These are phyloP conservation scores for Antedon bifida DNA, from an alignment of 35 echinoderm and acorn worm genomes.

Conservation along the genomic window DNA sequence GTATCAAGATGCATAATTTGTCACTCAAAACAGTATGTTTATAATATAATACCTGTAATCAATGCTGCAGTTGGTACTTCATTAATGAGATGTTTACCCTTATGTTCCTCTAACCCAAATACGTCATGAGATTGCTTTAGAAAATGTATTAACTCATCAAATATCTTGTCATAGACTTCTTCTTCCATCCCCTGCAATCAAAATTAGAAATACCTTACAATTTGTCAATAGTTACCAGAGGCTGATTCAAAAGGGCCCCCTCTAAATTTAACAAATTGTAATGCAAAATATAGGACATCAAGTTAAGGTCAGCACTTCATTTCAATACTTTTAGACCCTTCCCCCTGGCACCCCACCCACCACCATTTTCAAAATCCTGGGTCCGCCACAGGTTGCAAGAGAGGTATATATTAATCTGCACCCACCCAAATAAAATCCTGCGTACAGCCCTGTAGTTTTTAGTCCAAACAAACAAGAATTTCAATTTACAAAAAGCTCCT, in stretches of 20 bases:
- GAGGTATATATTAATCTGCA: no score
- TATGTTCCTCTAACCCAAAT: slow-evolving; percentile 5
- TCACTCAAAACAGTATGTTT: no score
- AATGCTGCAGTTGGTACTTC: slow-evolving; percentile 90
- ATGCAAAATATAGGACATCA: no score
- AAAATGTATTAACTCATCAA: slow-evolving; percentile 75
- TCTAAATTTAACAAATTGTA: no score
- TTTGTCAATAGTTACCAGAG: not conserved
- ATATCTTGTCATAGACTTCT: slow-evolving; percentile 56
- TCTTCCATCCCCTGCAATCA: slow-evolving; percentile 39
- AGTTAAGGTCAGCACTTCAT: not conserved
- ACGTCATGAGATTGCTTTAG: slow-evolving; percentile 40
- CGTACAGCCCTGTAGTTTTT: no score
- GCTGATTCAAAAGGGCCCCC: not conserved
- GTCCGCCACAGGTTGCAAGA: no score
- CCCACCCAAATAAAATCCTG: no score
- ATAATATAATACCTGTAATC: slow-evolving; percentile 82
- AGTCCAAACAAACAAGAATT: no score
- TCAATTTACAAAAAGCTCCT: no score
- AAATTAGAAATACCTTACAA: not conserved
- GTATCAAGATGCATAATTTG: no score
- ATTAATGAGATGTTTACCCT: not conserved
- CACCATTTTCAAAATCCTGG: no score
- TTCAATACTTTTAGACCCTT: not conserved
- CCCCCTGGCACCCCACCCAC: no score